These are phyloP conservation scores for Calliphora vicina DNA, from an alignment of 1,140 invertebrate genomes.

Conservation along the genomic window DNA sequence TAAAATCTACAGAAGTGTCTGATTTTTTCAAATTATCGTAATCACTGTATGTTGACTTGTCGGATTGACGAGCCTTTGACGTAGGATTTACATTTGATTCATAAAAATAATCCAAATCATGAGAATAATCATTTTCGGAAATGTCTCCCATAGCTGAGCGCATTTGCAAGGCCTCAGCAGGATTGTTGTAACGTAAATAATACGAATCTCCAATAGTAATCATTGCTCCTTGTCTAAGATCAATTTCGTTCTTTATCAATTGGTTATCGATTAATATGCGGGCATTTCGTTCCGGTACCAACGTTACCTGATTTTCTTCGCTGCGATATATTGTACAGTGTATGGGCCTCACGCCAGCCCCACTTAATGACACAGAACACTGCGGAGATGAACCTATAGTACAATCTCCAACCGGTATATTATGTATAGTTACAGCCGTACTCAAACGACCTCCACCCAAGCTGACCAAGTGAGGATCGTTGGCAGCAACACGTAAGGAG, in stretches of 20 bases:
- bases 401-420: slow-evolving; percentile 79
- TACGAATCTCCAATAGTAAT: slow-evolving; percentile 86
- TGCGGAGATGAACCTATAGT: slow-evolving; percentile 75
- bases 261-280: slow-evolving; percentile 57
- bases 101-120: slow-evolving; percentile 51
- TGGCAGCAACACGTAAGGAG: slow-evolving; percentile 76
- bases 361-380: slow-evolving; percentile 81
- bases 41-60: neutral
- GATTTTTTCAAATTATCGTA: slow-evolving; percentile 15
- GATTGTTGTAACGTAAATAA: slow-evolving; percentile 90
- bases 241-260: slow-evolving; percentile 52
- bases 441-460: slow-evolving; percentile 86
- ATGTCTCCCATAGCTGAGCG: slow-evolving; percentile 62
- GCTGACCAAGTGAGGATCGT: slow-evolving; percentile 88
- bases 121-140: slow-evolving; percentile 30
- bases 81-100: slow-evolving; percentile 50
- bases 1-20: slow-evolving; percentile 56
- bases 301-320: slow-evolving; percentile 81
- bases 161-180: slow-evolving; percentile 84
- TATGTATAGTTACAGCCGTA: slow-evolving; percentile 88
- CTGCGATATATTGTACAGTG: slow-evolving; percentile 78
- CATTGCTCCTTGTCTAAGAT: slow-evolving; percentile 76
- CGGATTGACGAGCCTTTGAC: neutral
- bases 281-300: slow-evolving; percentile 70
- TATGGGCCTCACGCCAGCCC: slow-evolving; percentile 79